phyloP scores from a whole-genome alignment of 2,797 vertebrate genomes.

The Diceros bicornis region DNA sequence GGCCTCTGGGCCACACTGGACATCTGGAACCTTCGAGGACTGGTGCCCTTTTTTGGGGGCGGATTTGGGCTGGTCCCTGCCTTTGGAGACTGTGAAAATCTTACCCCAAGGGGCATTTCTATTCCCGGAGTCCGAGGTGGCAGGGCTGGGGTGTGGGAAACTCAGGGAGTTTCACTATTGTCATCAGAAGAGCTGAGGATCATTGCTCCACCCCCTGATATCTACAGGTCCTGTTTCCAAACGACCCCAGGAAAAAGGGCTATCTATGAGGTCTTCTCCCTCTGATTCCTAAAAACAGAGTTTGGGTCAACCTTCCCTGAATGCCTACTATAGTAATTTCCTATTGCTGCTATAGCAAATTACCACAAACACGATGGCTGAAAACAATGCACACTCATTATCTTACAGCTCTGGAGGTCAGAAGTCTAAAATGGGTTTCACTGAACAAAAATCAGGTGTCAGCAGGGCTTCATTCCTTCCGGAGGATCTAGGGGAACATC shows the following conservation, averaged over 20 bases:
- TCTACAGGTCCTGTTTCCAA: not conserved
- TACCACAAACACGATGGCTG: not conserved
- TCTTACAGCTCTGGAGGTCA: slow-evolving; percentile 33
- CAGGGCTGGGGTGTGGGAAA: not conserved
- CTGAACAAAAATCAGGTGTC: slow-evolving; percentile 43
- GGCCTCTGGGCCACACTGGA: not conserved
- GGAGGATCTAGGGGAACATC: slow-evolving; percentile 34
- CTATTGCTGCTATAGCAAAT: not conserved
- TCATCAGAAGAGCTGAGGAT: not conserved
- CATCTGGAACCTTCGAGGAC: not conserved
- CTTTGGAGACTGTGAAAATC: slow-evolving; percentile 4
- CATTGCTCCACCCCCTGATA: not conserved
- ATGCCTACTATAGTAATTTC: not conserved
- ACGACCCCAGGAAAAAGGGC: not conserved
- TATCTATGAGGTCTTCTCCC: not conserved
- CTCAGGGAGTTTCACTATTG: not conserved
- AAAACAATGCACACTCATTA: slow-evolving; percentile 24
- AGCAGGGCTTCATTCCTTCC: not conserved
- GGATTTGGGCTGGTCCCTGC: not conserved
- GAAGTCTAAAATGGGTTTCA: slow-evolving; percentile 12
- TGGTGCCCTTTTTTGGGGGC: not conserved
- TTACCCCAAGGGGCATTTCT: slow-evolving; percentile 41
- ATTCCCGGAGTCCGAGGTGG: not conserved
- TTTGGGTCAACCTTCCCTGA: not conserved
- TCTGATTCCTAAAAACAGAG: slow-evolving; percentile 4